Conservation (phyloP, 2,888 invertebrate species). For the Allophyes oxyacanthae region DNA sequence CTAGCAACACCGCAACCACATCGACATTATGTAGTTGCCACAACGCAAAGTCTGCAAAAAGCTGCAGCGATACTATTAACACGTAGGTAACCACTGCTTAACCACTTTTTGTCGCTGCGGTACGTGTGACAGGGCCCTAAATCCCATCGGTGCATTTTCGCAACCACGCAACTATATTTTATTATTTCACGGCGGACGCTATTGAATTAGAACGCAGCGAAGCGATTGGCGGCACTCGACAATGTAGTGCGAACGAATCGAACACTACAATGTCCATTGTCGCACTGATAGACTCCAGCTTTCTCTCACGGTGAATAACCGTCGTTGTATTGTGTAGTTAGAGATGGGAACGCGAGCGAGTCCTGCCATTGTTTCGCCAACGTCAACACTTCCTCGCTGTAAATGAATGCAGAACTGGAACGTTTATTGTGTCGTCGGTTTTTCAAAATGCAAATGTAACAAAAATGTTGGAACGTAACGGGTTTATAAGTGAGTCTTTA, state of each 20-base stretch:
- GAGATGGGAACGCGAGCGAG: conserved; percentile 62
- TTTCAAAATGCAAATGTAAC: conserved; percentile 66
- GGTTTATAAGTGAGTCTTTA: conserved; percentile 60
- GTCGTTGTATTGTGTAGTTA: conserved; percentile 69
- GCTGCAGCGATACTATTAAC: no score
- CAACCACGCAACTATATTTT: conserved; percentile 50
- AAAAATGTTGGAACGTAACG: conserved; percentile 57
- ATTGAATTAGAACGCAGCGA: conserved; percentile 66
- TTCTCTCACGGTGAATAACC: conserved; percentile 59
- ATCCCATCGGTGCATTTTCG: conserved; percentile 38
- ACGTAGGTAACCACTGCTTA: no score
- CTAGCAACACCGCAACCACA: no score
- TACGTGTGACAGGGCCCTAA: no score
- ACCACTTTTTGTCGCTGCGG: no score
- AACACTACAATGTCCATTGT: conserved; percentile 65
- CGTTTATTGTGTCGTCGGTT: conserved; percentile 70
- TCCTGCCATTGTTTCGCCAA: conserved; percentile 72
- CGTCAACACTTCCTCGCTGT: conserved; percentile 75
- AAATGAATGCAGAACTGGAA: conserved; percentile 73
- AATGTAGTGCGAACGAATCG: conserved; percentile 55
- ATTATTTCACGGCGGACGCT: conserved; percentile 51
- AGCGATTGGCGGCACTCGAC: conserved; percentile 58
- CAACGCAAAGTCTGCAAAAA: no score
- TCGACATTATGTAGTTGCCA: no score
- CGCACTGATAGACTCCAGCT: conserved; percentile 52